Evolutionary conservation across 2,888 invertebrate genomes (phyloP), one percentile per base, ranked within the genome.

Genomic region (Drosophila rellima): DNA sequence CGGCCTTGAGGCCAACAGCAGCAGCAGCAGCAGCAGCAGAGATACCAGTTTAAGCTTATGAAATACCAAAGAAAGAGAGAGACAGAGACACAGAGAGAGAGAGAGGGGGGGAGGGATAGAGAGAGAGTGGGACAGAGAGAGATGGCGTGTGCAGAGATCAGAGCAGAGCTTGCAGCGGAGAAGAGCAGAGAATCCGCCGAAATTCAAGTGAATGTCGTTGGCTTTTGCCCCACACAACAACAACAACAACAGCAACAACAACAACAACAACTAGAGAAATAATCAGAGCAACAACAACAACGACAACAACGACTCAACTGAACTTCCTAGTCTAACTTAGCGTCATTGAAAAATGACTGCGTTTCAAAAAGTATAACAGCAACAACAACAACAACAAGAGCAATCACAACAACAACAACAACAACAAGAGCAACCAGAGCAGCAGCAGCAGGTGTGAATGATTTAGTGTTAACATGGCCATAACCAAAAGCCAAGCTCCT

Each of bases 391-490:
- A 13, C 47, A 20, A 7, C 57, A 39, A 23, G 23, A 56, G 8
- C 44, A 37, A 18, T 23, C 11, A 23, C 44, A 61, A 1, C 39
- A 60, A 0, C 56, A 11, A 35, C 40, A 64, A 10, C 42, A 44
- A 18, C 51, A 39, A 3, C 55, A 52, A 17, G 42, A 45, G 13
- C 55, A 59, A 23, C 70, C 18, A 10, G n/a, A n/a, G n/a, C 57
- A 35, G 42, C 50, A 33, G 59, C 67, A 62, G 54, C 85, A 85
- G 85, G 88, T 83, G 83, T 79, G 85, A 82, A 85, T 88, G 85
- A 87, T 82, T 87, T 87, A 84, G 78, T 82, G 87, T 87, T 80
- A 82, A 83, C 87, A 83, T 74, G 81, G 84, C 78, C 87, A 81
- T 87, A 86, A 71, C 67, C 65, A 70, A 85, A 52, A 76, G 65